Conservation (phyloP, 2,888 invertebrate species). For the Agonopterix heracliana region DNA sequence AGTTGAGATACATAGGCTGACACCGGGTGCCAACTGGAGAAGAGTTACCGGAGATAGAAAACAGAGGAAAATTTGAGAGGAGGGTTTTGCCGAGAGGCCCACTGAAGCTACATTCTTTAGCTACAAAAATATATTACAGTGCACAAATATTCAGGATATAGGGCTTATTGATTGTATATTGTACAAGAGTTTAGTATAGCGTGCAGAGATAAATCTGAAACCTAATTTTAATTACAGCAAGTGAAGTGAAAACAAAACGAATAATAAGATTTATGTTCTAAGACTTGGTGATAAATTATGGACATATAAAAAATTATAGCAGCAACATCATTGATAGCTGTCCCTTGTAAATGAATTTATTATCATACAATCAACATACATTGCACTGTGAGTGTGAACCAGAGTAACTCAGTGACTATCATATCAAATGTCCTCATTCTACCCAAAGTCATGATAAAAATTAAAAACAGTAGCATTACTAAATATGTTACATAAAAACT, state of each 20-base stretch:
- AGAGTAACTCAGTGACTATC: constrained; percentile 22
- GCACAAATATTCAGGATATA: too few relatives aligned
- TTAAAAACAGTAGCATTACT: constrained; percentile 3
- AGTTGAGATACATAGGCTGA: too few relatives aligned
- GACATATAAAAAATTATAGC: background rate
- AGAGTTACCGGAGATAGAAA: too few relatives aligned
- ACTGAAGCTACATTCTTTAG: too few relatives aligned
- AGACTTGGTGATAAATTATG: background rate
- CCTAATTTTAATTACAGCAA: background rate
- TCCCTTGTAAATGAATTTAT: constrained; percentile 26
- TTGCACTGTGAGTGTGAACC: constrained; percentile 16
- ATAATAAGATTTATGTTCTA: background rate
- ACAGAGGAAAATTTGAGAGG: too few relatives aligned
- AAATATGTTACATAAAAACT: constrained; percentile 4
- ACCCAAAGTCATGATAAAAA: constrained; percentile 19
- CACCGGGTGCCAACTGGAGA: too few relatives aligned
- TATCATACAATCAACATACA: constrained; percentile 37
- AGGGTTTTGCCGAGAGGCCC: too few relatives aligned
- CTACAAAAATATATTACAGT: too few relatives aligned
- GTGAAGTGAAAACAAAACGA: background rate
- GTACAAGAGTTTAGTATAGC: too few relatives aligned
- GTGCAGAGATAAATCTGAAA: too few relatives aligned
- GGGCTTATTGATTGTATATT: too few relatives aligned
- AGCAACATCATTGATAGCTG: constrained; percentile 15
- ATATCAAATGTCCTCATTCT: constrained; percentile 38